These are phyloP conservation scores for Phoxinus phoxinus DNA, from an alignment of 2,113 vertebrate species.

Conservation along the genomic window DNA sequence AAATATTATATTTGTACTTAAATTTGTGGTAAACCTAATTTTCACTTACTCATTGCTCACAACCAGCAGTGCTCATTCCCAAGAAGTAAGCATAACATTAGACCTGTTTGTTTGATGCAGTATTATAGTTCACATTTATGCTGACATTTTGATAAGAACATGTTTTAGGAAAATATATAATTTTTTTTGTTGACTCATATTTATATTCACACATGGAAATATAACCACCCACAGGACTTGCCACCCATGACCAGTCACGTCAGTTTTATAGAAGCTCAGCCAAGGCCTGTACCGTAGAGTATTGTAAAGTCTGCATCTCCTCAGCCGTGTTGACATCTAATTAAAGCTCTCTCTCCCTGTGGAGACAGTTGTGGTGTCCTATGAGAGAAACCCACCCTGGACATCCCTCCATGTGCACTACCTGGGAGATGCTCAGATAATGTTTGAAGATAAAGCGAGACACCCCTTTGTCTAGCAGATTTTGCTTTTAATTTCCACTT, in stretches of 20 bases:
- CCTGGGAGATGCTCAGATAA: conserved; percentile 43
- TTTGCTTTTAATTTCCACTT: conserved; percentile 13
- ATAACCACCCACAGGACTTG: conserved; percentile 31
- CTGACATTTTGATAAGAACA: background rate
- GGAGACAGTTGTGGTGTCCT: background rate
- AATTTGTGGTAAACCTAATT: no score
- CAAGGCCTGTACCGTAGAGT: background rate
- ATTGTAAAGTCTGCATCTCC: conserved; percentile 19
- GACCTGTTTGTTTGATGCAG: background rate
- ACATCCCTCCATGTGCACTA: background rate
- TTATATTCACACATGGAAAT: conserved; percentile 31
- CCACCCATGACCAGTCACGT: conserved; percentile 1
- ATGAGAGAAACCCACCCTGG: conserved; percentile 2
- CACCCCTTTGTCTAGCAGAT: background rate
- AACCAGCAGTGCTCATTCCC: no score
- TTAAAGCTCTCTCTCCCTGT: conserved; percentile 32
- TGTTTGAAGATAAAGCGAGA: conserved; percentile 38
- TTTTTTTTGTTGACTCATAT: background rate
- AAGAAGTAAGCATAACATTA: background rate
- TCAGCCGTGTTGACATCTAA: conserved; percentile 36
- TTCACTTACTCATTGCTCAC: no score
- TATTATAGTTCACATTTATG: background rate
- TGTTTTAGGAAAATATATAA: background rate
- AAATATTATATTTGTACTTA: no score
- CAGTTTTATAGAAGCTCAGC: background rate